Evolutionary conservation across 2,113 vertebrate species (phyloP).

Genomic region (Prionailurus viverrinus): DNA sequence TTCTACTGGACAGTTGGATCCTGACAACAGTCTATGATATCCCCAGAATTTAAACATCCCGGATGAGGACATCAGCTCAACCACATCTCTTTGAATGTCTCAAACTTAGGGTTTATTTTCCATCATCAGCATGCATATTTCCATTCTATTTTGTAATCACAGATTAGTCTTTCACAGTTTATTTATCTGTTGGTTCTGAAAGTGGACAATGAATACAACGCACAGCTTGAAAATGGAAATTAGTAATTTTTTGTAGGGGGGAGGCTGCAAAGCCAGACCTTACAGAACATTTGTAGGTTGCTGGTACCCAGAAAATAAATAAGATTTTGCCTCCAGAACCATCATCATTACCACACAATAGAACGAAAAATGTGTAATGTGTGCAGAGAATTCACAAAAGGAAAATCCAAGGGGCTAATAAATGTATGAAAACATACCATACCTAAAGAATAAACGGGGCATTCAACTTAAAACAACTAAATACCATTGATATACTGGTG

Average conservation of each 20-base stretch:
- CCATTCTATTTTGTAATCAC: neutral
- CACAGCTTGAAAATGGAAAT: neutral
- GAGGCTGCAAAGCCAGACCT: neutral
- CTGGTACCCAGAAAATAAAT: neutral
- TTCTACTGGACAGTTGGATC: neutral
- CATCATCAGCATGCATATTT: neutral
- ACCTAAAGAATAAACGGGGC: neutral
- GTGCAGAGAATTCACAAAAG: neutral
- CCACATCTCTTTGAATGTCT: neutral
- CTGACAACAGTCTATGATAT: accelerated
- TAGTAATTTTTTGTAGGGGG: neutral
- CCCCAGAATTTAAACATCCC: too few relatives aligned
- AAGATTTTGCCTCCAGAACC: neutral
- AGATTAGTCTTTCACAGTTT: neutral
- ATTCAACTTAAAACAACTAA: neutral
- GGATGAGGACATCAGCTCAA: neutral
- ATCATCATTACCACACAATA: neutral
- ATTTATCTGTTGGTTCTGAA: neutral
- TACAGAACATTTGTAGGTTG: neutral
- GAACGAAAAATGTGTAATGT: neutral
- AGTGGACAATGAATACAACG: neutral
- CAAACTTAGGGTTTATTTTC: neutral
- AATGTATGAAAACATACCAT: neutral
- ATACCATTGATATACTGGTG: neutral
- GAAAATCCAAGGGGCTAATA: neutral